A percentile compares a stretch with the other conserved stretches of the same genome.
These are phyloP conservation scores for Lithophane leautieri DNA, from an alignment of 2,888 invertebrate genomes.

Conservation along the genomic window DNA sequence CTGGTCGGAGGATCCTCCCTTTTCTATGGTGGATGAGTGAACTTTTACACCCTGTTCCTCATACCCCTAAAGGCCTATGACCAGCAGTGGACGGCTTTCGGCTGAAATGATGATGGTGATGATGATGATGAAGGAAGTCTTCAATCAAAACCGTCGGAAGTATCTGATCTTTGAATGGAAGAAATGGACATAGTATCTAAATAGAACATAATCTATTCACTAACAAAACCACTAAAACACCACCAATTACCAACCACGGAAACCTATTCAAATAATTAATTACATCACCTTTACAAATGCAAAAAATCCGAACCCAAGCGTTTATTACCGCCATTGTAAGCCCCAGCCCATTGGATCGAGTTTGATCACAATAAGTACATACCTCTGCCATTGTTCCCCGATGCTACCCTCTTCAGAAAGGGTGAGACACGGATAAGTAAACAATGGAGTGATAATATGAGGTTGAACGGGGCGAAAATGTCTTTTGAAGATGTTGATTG, in stretches of 20 bases:
- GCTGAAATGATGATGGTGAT: no score
- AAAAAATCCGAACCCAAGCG: slow-evolving; percentile 36
- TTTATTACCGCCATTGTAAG: slow-evolving; percentile 52
- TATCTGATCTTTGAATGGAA: no score
- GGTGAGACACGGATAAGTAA: slow-evolving; percentile 28
- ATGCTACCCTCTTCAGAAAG: slow-evolving; percentile 45
- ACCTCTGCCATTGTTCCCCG: slow-evolving; percentile 56
- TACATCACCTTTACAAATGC: slow-evolving; percentile 38
- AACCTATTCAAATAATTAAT: slow-evolving; percentile 48
- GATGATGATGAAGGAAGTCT: no score
- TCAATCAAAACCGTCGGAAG: no score
- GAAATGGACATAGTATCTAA: not conserved
- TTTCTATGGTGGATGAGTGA: no score
- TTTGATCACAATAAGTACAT: slow-evolving; percentile 65
- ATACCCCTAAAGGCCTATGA: no score
- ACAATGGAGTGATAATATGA: slow-evolving; percentile 33
- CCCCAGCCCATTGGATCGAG: slow-evolving; percentile 50
- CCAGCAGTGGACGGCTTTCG: no score
- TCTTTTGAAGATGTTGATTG: not conserved
- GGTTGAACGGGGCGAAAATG: slow-evolving; percentile 5
- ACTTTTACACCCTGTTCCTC: no score
- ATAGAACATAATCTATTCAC: not conserved
- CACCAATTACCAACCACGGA: slow-evolving; percentile 32
- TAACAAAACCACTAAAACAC: not conserved
- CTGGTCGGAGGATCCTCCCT: no score